Base-by-base conservation (phyloP, 2,797 vertebrate genomes). In the Coreius guichenoti region DNA sequence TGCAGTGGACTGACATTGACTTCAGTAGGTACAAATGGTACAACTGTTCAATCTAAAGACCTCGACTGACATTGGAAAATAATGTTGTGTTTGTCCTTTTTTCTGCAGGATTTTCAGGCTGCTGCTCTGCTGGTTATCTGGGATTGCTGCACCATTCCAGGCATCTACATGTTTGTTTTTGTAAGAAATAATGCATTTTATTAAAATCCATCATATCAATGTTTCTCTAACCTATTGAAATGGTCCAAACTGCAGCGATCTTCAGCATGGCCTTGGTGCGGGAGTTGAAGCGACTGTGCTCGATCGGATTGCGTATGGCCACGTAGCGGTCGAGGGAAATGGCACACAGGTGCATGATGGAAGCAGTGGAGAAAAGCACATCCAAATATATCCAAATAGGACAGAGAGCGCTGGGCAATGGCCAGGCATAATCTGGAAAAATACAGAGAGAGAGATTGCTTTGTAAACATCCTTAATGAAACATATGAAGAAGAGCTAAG, bases 341-440 rank as follows among this genome's bases (percentile, higher is more conserved):
- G 94, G 98, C 98, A 68, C 98, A 99, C 91, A 99, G 96, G 94
- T 99, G 98, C 98, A 99, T 99, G 93, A 99, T 99, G 95, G 98
- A 99, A 88, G 98, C 97, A 26, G 98, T 99, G 90, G 98, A 99
- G 95, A 99, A 99, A 83, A 99, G 91, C 86, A 99, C 98, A 89
- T 99, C 98, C 94, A 99, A 95, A 93, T 98, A 98, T 94, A 99
- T 99, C 98, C 98, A 99, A 92, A 99, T 97, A 21, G 98, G 98
- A 93, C 98, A 99, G 92, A 99, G 94, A 80, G 97, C 94, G 75
- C 94, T 96, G 87, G 97, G 97, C 90, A 99, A 94, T 82, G 98
- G 98, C 98, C 98, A 99, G 92, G 94, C 95, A 89, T 98, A 97
- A 94, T 98, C 98, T 99, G 94, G 19, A 56, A 45, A 89, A 26